Evolutionary conservation across 2,888 invertebrate species (phyloP).

Genomic region (Sicus ferrugineus): DNA sequence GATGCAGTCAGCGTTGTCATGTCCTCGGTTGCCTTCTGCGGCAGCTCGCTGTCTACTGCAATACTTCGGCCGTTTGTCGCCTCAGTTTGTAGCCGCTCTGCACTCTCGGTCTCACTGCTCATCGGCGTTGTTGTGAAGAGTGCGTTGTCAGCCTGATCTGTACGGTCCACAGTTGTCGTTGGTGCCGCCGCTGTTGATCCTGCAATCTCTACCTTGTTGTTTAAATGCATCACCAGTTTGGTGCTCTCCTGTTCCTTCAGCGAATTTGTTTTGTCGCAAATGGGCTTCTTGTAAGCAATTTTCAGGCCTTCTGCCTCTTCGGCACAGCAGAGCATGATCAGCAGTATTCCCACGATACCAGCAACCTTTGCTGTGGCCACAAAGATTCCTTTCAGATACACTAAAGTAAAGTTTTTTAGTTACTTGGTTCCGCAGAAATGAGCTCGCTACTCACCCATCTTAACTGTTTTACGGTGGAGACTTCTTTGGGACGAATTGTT

Average conservation of each 20-base stretch:
- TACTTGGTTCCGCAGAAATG: neutral
- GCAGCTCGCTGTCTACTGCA: neutral
- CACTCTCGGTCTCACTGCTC: neutral
- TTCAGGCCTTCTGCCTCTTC: slow-evolving; percentile 43
- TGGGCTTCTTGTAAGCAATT: slow-evolving; percentile 52
- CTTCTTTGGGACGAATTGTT: neutral
- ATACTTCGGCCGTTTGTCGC: neutral
- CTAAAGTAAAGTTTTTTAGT: slow-evolving; percentile 29
- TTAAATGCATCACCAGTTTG: slow-evolving; percentile 8
- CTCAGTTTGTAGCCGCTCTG: neutral
- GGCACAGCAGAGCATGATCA: slow-evolving; percentile 7
- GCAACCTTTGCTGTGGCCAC: slow-evolving; percentile 15
- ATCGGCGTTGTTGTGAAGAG: neutral
- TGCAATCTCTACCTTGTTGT: slow-evolving; percentile 22
- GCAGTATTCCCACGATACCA: slow-evolving; percentile 32
- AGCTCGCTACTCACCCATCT: slow-evolving; percentile 19
- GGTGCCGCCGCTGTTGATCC: neutral
- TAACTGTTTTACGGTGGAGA: neutral
- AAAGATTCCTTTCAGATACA: slow-evolving; percentile 31
- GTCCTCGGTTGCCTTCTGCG: neutral
- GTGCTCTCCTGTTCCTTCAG: slow-evolving; percentile 45
- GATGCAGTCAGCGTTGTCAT: slow-evolving; percentile 22
- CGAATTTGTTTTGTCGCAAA: slow-evolving; percentile 46
- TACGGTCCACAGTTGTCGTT: slow-evolving; percentile 15
- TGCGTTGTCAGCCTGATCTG: neutral